phyloP scores from a whole-genome alignment of 1,140 invertebrate genomes.

The Leptopilina clavipes region DNA sequence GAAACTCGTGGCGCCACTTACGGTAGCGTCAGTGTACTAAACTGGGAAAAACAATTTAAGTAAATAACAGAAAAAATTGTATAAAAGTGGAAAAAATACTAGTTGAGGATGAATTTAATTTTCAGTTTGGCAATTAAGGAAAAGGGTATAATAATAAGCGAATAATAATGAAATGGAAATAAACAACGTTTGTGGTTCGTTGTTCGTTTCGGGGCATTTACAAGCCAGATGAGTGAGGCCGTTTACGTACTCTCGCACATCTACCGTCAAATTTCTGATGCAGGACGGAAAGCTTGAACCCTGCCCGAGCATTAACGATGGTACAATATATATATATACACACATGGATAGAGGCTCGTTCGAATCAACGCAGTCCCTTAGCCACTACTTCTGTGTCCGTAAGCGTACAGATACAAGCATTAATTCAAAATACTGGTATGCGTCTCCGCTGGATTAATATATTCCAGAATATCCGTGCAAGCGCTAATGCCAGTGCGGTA shows the following conservation, averaged over 20 bases:
- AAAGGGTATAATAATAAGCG: not conserved
- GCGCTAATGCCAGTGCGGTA: slow-evolving; percentile 54
- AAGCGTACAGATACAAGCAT: slow-evolving; percentile 52
- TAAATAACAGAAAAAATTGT: too few relatives aligned
- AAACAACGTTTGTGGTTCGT: not conserved
- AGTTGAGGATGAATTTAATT: not conserved
- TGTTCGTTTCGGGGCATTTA: slow-evolving; percentile 19
- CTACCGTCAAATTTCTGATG: slow-evolving; percentile 11
- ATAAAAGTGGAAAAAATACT: not conserved
- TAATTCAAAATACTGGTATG: slow-evolving; percentile 55
- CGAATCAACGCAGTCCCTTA: slow-evolving; percentile 43
- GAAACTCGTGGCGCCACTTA: too few relatives aligned
- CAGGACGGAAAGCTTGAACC: slow-evolving; percentile 43
- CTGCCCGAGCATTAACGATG: slow-evolving; percentile 59
- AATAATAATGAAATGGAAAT: slow-evolving; percentile 7
- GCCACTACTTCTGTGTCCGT: slow-evolving; percentile 39
- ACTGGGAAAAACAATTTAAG: not conserved
- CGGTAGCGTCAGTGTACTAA: not conserved
- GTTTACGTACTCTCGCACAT: slow-evolving; percentile 3
- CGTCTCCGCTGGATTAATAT: slow-evolving; percentile 57
- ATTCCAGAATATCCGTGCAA: slow-evolving; percentile 59
- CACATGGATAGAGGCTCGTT: slow-evolving; percentile 51
- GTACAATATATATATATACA: slow-evolving; percentile 46
- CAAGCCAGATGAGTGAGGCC: slow-evolving; percentile 14
- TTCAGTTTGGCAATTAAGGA: not conserved